Evolutionary conservation across 30 jellyfish, hydroid and myxozoan species (phyloP).

Genomic region (Mastigias papua): DNA sequence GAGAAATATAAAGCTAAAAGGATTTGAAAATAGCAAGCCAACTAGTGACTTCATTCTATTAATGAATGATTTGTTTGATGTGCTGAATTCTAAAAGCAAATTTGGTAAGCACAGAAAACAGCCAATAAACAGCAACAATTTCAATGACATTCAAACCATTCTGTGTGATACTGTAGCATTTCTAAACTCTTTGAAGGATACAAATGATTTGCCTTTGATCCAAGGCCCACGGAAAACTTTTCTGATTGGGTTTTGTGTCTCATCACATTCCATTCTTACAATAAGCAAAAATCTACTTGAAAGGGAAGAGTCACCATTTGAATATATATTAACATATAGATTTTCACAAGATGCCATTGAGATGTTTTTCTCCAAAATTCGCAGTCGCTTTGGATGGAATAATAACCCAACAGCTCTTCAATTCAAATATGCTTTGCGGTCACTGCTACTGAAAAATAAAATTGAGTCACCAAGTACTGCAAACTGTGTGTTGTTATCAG

Average conservation of each 20-base stretch:
- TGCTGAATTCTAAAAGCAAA: constrained; percentile 21
- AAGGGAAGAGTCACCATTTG: neutral
- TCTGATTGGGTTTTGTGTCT: constrained; percentile 8
- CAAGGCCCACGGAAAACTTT: constrained; percentile 26
- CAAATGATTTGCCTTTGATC: neutral
- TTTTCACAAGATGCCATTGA: too few relatives aligned
- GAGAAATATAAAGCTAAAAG: neutral
- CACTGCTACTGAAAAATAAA: too few relatives aligned
- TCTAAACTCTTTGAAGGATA: constrained; percentile 8
- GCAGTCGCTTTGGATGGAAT: too few relatives aligned
- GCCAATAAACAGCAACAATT: too few relatives aligned
- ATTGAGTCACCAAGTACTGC: neutral
- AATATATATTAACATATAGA: too few relatives aligned
- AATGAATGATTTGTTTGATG: neutral
- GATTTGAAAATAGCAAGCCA: neutral
- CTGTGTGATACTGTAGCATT: neutral
- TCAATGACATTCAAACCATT: neutral
- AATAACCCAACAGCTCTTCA: too few relatives aligned
- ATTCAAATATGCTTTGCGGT: too few relatives aligned
- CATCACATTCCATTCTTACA: constrained; percentile 9
- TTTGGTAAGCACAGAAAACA: too few relatives aligned
- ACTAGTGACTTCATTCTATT: neutral
- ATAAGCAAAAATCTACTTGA: neutral
- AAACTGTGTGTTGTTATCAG: too few relatives aligned
- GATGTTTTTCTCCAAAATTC: too few relatives aligned